Evolutionary conservation across 2,797 vertebrate genomes (phyloP), one percentile per base, ranked within the genome.

Genomic region (Manis javanica): DNA sequence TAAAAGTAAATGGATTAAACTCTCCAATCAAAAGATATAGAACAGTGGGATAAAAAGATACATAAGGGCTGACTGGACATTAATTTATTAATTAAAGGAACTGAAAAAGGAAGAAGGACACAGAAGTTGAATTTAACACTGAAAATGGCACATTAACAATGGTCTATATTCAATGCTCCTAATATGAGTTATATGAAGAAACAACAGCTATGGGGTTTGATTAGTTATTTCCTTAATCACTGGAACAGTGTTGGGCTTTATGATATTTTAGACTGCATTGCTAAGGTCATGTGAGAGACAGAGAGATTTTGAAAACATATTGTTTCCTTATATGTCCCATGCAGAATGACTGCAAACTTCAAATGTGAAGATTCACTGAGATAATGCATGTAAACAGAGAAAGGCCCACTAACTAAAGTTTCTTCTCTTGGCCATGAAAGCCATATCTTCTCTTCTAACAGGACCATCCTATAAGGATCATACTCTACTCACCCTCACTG

Each of bases 11-110:
- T 59, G 34, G 23, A 29, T 79, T 29, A 29, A 15, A 79, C 34
- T 79, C 5, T 79, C 55, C 34, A 39, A 51, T 46, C 29, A 75
- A n/a, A 79, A 59, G 34, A 39, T 26, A 75, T n/a, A 37, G 34
- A 59, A 24, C 29, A 10, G 42, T 46, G 42, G 42, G 42, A 46
- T 46, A 46, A 46, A 10, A 46, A 46, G 42, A 46, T 46, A 46
- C 8, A 46, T 46, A 46, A 10, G 42, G 55, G 23, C 23, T 29
- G 34, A 79, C 39, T 59, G 55, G 34, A 26, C 39, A 61, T 96
- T 95, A 93, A 96, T 96, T 97, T 59, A 91, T 96, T 96, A 95
- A 97, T 93, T 96, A 95, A 95, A 66, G 83, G 94, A 55, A 94
- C 95, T 91, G 23, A 53, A 81, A 91, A 95, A 81, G 53, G 42